These are phyloP conservation scores for Arizona elegans DNA, from an alignment of 2,113 vertebrate genomes.

Conservation along the genomic window DNA sequence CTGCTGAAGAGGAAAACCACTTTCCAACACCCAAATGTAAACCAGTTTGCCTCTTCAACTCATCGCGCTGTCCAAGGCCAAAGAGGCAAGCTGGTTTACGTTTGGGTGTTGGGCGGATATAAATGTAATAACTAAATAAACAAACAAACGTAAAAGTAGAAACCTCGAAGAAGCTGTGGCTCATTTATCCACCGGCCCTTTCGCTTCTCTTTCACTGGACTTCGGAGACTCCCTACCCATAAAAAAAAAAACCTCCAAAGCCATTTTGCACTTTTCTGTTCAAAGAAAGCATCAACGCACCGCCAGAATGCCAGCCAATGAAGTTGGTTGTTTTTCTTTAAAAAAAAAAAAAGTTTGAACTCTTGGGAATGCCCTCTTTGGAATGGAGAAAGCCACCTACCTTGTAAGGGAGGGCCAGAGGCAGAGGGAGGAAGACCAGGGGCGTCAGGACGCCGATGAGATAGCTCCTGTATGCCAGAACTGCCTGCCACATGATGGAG, in stretches of 20 bases:
- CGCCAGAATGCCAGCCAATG: not conserved
- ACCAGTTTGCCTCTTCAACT: not conserved
- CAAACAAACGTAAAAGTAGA: not conserved
- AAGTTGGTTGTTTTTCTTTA: fast-evolving
- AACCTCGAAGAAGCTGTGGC: not conserved
- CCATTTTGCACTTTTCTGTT: not conserved
- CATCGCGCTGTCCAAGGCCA: too few species aligned
- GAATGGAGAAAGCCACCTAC: not conserved
- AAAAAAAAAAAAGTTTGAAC: not conserved
- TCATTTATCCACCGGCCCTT: not conserved
- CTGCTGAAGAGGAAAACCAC: too few species aligned
- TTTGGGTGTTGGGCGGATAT: too few species aligned
- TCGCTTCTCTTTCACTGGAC: too few species aligned
- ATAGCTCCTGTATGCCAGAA: not conserved
- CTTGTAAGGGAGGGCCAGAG: not conserved
- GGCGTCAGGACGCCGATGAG: not conserved
- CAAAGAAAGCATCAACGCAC: not conserved
- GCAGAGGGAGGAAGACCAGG: not conserved
- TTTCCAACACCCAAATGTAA: not conserved
- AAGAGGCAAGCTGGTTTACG: not conserved
- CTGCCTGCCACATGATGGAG: not conserved
- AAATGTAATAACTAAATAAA: too few species aligned
- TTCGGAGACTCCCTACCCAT: not conserved
- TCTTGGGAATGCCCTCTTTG: too few species aligned
- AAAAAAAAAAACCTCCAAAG: too few species aligned